Evolutionary conservation across 2,113 vertebrate genomes (phyloP).

Genomic region (Xyliphius kryptos): DNA sequence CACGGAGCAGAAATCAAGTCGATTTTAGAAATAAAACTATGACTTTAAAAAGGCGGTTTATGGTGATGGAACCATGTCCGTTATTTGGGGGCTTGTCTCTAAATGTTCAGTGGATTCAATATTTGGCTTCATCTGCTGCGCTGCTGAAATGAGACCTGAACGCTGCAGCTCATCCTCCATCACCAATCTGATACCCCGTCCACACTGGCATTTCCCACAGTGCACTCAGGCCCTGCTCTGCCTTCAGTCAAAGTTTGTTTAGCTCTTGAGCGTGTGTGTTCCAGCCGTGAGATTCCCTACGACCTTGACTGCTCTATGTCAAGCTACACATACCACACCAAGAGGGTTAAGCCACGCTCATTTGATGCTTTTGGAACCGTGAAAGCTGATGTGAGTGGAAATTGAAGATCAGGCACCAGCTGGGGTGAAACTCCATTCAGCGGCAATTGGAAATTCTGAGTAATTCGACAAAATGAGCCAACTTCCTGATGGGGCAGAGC

Average conservation of each 20-base stretch:
- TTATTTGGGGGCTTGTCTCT: too few species aligned
- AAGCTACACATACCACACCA: constrained; percentile 23
- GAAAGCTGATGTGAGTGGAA: constrained; percentile 27
- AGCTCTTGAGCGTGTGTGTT: constrained; percentile 29
- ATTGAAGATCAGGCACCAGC: constrained; percentile 33
- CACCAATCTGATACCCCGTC: constrained; percentile 52
- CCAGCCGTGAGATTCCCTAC: constrained; percentile 28
- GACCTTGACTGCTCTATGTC: constrained; percentile 36
- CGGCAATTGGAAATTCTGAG: constrained; percentile 35
- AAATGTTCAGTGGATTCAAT: not conserved
- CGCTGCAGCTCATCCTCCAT: constrained; percentile 55
- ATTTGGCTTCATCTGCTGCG: constrained; percentile 3
- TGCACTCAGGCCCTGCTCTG: constrained; percentile 46
- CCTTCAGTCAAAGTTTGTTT: constrained; percentile 44
- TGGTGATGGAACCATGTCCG: too few species aligned
- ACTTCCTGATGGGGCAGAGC: constrained; percentile 32
- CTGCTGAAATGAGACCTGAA: constrained; percentile 35
- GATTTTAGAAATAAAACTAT: too few species aligned
- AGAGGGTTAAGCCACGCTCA: constrained; percentile 12
- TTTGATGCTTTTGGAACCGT: constrained; percentile 1
- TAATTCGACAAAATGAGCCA: constrained; percentile 23
- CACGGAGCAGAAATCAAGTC: too few species aligned
- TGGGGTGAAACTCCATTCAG: constrained; percentile 22
- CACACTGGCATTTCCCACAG: constrained; percentile 53
- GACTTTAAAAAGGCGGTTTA: too few species aligned